Conservation (phyloP, 1,140 invertebrate species). For the Paraescarpia echinospica region DNA sequence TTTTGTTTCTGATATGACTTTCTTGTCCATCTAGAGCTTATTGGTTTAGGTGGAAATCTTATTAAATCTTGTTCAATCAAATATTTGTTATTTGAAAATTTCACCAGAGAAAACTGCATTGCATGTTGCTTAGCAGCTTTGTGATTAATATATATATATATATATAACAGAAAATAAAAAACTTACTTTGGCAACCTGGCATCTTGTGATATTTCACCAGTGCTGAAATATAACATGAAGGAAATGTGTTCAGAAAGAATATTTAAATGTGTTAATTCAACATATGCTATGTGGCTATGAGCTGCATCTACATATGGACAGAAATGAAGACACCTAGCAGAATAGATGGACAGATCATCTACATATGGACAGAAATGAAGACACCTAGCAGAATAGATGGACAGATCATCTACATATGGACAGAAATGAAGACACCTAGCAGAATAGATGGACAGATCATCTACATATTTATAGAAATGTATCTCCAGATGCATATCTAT, state of each 20-base stretch:
- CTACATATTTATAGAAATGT: not conserved
- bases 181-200: constrained; percentile 48
- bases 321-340: too few relatives aligned
- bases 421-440: too few relatives aligned
- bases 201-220: constrained; percentile 30
- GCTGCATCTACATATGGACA: not conserved
- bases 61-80: too few relatives aligned
- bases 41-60: too few relatives aligned
- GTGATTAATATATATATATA: not conserved
- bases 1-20: too few relatives aligned
- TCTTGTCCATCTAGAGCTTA: too few relatives aligned
- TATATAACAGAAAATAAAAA: constrained; percentile 16
- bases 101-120: too few relatives aligned
- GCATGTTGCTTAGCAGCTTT: too few relatives aligned
- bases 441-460: not conserved
- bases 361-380: not conserved
- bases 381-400: not conserved
- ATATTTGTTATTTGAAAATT: too few relatives aligned
- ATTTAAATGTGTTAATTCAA: not conserved
- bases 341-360: not conserved
- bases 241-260: not conserved
- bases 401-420: not conserved
- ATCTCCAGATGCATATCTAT: not conserved
- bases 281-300: not conserved
- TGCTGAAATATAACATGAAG: not conserved